A percentile compares a stretch with the other conserved stretches of the same genome.
phyloP scores from a whole-genome alignment of 2,113 vertebrate species.

The Carassius auratus region DNA sequence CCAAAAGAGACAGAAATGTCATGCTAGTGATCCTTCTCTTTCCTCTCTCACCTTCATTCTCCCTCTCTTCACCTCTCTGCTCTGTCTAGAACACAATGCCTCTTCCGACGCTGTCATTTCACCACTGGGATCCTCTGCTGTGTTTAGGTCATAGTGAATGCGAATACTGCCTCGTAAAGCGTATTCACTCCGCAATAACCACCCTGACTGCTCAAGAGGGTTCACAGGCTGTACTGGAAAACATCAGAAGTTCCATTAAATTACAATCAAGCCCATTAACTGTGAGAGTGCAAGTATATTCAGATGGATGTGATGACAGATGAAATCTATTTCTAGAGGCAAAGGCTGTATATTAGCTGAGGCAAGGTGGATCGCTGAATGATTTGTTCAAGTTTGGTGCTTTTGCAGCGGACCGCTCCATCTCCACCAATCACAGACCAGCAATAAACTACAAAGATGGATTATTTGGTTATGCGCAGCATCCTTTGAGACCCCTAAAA shows the following conservation, averaged over 20 bases:
- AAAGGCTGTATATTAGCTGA: not conserved
- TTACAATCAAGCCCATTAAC: conserved; percentile 19
- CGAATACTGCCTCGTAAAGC: conserved; percentile 27
- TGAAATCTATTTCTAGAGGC: not conserved
- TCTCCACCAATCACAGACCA: not conserved
- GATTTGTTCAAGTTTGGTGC: not conserved
- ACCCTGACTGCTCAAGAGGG: conserved; percentile 17
- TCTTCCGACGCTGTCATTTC: conserved; percentile 23
- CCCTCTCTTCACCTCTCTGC: conserved; percentile 44
- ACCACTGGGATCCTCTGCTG: conserved; percentile 9
- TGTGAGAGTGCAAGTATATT: not conserved
- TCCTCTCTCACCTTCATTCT: conserved; percentile 22
- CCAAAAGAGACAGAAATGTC: conserved; percentile 50
- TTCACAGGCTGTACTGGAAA: conserved; percentile 3
- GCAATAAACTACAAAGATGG: not conserved
- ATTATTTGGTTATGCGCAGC: not conserved
- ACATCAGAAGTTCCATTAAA: conserved; percentile 7
- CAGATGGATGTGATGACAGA: not conserved
- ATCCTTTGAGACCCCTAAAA: not conserved
- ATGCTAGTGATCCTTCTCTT: conserved; percentile 26
- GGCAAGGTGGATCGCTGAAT: not conserved
- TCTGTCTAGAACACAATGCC: conserved; percentile 42
- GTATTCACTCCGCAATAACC: conserved; percentile 14
- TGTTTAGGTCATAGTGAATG: conserved; percentile 42
- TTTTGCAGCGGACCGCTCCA: not conserved